Conservation (phyloP, 2,113 vertebrate species). For the Ciconia boyciana region DNA sequence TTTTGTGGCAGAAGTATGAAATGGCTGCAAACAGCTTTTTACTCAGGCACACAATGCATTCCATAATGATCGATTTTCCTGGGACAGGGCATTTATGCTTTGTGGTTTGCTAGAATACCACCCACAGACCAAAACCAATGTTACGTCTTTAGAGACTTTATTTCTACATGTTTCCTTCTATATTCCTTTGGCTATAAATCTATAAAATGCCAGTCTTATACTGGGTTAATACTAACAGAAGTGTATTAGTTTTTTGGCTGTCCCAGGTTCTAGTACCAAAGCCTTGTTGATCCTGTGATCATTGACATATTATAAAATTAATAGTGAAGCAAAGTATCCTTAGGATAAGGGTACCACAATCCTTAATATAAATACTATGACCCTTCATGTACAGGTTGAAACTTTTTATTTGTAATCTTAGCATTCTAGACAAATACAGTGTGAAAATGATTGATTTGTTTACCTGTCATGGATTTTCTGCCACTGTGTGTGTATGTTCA, state of each 20-base stretch:
- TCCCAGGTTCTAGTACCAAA: background rate
- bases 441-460: background rate
- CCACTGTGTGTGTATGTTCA: background rate
- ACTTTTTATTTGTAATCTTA: background rate
- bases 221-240: background rate
- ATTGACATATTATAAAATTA: background rate
- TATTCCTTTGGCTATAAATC: background rate
- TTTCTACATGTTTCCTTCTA: background rate
- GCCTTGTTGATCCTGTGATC: background rate
- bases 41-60: constrained; percentile 41
- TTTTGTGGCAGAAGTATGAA: background rate
- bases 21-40: constrained; percentile 33
- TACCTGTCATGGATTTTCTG: constrained; percentile 45
- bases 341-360: background rate
- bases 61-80: constrained; percentile 42
- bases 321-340: background rate
- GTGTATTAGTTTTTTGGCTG: background rate
- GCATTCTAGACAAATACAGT: background rate
- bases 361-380: background rate
- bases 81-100: constrained; percentile 42
- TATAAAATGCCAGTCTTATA: background rate
- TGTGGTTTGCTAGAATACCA: constrained; percentile 51
- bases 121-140: background rate
- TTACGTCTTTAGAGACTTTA: background rate
- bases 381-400: background rate